Evolutionary conservation across 1,140 invertebrate species (phyloP), one percentile per base, ranked within the genome.

Genomic region (Luehdorfia chinensis): DNA sequence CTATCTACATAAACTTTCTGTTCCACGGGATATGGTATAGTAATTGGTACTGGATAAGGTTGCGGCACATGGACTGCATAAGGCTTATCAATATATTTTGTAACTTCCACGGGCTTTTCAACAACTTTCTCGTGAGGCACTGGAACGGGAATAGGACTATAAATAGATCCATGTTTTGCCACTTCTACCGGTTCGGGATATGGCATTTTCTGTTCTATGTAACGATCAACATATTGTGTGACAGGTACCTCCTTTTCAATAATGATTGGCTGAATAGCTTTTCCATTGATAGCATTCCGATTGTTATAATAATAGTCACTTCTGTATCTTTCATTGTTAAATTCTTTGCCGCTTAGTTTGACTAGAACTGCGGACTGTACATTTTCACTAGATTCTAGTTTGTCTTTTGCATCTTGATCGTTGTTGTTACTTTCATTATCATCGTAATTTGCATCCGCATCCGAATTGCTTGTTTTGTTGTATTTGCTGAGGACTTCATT

Each of bases 241-340:
- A 90, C 63, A 1, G 87, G 85, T 11, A 90, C 66, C 60, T 88
- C 76, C 55, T 89, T 89, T 52, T 89, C 88, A 2, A 89, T 77
- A 6, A 88, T 70, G 7, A 86, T 86, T 0, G 83, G 83, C 44
- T 86, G 83, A 25, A 86, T 75, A 45, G 83, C 60, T 44, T 69
- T 64, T 9, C 30, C 13, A 55, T 51, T 58, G 33, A 43, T 51
- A 15, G 56, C 43, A 36, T 66, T 50, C 7, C 50, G 32, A 13
- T 50, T 47, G 13, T 54, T 39, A 28, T 68, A 68, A 9, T 72
- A 51, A 50, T 59, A 54, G 13, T 63, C 31, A 15, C 59, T 51
- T 32, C 69, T 59, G 36, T 68, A 75, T 39, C 58, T 63, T 8
- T 74, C 55, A 16, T 63, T 59, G 4, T 47, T 59, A 8, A 9